These are phyloP conservation scores for Rissa tridactyla DNA, from an alignment of 2,113 vertebrate species.

Conservation along the genomic window DNA sequence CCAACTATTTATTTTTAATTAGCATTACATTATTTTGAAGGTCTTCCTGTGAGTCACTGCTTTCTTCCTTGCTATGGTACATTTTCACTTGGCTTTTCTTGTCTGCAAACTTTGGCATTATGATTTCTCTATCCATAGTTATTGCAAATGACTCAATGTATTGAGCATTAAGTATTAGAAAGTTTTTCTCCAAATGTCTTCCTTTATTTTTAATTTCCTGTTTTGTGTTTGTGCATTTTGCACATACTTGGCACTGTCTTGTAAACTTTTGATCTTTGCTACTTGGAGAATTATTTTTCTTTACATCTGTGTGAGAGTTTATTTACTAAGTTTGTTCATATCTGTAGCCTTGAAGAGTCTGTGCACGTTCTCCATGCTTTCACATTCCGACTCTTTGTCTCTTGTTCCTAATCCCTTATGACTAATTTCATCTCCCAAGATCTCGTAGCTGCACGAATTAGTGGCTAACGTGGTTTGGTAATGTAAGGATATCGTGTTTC, in stretches of 20 bases:
- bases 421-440: background rate
- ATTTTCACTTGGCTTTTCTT: background rate
- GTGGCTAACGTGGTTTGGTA: rapidly evolving
- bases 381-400: background rate
- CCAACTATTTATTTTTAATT: background rate
- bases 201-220: background rate
- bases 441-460: background rate
- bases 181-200: background rate
- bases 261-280: background rate
- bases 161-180: background rate
- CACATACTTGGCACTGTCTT: background rate
- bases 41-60: background rate
- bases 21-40: background rate
- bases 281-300: background rate
- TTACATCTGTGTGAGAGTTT: background rate
- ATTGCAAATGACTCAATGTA: background rate
- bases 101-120: background rate
- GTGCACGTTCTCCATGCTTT: background rate
- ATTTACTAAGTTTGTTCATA: background rate
- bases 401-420: background rate
- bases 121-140: background rate
- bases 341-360: background rate
- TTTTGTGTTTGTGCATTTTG: background rate
- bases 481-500: background rate
- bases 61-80: background rate